These are phyloP conservation scores for Babylonia areolata DNA, from an alignment of 1,140 invertebrate genomes.

Conservation along the genomic window DNA sequence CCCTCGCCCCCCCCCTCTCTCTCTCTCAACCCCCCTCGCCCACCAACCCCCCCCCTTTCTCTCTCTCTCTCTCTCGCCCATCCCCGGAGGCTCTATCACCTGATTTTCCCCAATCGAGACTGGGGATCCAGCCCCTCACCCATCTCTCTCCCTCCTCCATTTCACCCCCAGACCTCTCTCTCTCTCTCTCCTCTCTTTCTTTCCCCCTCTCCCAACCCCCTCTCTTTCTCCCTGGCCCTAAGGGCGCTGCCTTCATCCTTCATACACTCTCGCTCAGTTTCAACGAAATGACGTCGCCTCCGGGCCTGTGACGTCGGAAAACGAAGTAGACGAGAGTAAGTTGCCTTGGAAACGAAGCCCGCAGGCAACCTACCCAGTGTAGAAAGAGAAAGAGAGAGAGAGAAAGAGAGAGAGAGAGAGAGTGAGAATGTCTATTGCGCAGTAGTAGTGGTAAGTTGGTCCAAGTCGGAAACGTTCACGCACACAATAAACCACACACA, in stretches of 20 bases:
- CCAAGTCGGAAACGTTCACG: too few species aligned
- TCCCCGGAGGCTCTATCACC: not conserved
- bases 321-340: not conserved
- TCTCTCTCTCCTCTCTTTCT: not conserved
- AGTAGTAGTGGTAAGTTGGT: too few species aligned
- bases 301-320: conserved; percentile 9
- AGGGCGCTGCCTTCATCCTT: conserved; percentile 35
- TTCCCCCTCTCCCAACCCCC: not conserved
- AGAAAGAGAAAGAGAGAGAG: too few species aligned
- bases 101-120: conserved; percentile 3
- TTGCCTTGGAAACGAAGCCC: not conserved
- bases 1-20: conserved; percentile 17
- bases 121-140: not conserved
- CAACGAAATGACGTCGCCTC: conserved; percentile 21
- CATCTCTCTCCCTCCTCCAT: not conserved
- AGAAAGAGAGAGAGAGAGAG: not conserved
- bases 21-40: not conserved
- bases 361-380: not conserved
- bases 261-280: conserved; percentile 26
- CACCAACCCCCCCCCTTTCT: not conserved
- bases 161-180: not conserved
- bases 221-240: not conserved
- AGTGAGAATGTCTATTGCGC: too few species aligned
- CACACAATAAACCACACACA: too few species aligned
- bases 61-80: not conserved